Evolutionary conservation across 1,140 invertebrate species (phyloP), one percentile per base, ranked within the genome.

Genomic region (Brachionus manjavacas): DNA sequence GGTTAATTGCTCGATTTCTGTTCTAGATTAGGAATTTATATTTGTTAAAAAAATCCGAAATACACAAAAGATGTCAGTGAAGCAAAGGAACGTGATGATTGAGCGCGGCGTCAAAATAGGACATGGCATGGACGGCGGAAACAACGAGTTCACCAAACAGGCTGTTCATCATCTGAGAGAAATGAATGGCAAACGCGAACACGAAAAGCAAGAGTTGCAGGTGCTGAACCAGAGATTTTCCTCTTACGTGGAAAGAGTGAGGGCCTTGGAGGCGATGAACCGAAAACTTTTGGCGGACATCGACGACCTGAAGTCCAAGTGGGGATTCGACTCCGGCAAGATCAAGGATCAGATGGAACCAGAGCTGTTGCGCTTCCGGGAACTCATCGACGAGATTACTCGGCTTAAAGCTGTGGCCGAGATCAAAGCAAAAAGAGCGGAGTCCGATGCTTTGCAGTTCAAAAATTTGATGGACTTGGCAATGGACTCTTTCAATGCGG

Each of bases 221-320:
- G 90, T 91, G 72, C 85, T 91, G 76, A 91, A 91, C 86, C 90
- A 91, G 85, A 87, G 90, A 43, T 88, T 91, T 84, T 91, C 90
- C 72, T 87, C 85, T 83, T 91, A 91, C 87, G 91, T 91, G 85
- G 91, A 91, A 85, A 87, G 91, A 49, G 90, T 90, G 23, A 87
- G 91, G 46, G 91, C 90, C 85, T 86, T 91, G 16, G 91, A 91
- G 83, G 91, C 91, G n/a, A 89, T 90, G 85, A 90, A 90, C 86
- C 87, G 89, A 78, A 90, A 91, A 81, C 86, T 91, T 31, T 43
- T 70, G 41, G 64, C 66, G 4, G 66, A 72, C 23, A 74, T 84
- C 9, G 83, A 84, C 23, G 66, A 84, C 20, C 12, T 84, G 3
- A 72, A 68, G 64, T 84, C 83, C 7, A 49, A 84, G 46, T 84